phyloP scores from a whole-genome alignment of 2,113 vertebrate species.

The Cervus canadensis region DNA sequence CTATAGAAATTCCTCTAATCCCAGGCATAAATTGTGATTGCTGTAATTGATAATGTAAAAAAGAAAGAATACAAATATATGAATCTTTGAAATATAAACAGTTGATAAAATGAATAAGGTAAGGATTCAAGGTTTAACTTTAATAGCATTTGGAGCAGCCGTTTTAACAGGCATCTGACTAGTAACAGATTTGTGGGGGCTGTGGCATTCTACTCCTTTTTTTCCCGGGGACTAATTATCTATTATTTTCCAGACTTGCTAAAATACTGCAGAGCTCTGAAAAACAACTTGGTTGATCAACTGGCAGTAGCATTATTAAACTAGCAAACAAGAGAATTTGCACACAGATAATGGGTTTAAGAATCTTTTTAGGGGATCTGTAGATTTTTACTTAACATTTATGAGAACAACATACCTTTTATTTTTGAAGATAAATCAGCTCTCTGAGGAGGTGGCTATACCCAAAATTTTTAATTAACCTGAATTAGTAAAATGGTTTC shows the following conservation, averaged over 20 bases:
- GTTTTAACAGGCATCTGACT: constrained; percentile 19
- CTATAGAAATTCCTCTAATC: neutral
- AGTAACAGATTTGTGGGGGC: constrained; percentile 51
- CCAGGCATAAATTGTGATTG: neutral
- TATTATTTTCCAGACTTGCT: constrained; percentile 58
- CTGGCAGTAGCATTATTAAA: constrained; percentile 11
- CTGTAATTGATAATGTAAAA: neutral
- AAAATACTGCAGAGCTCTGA: constrained; percentile 1
- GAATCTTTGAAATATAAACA: neutral
- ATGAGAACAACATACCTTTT: neutral
- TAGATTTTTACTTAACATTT: neutral
- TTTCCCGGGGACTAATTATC: constrained; percentile 55
- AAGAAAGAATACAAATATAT: neutral
- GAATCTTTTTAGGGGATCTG: neutral
- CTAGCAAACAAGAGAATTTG: neutral
- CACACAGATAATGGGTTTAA: neutral
- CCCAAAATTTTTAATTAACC: neutral
- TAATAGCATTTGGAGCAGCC: constrained; percentile 15
- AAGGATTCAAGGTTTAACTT: constrained; percentile 18
- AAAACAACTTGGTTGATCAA: constrained; percentile 43
- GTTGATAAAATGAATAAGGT: constrained; percentile 16
- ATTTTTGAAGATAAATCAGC: neutral
- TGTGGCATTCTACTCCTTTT: neutral
- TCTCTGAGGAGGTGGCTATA: neutral
- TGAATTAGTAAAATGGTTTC: neutral